Conservation (phyloP, 2,113 vertebrate genomes). For the Cairina moschata region DNA sequence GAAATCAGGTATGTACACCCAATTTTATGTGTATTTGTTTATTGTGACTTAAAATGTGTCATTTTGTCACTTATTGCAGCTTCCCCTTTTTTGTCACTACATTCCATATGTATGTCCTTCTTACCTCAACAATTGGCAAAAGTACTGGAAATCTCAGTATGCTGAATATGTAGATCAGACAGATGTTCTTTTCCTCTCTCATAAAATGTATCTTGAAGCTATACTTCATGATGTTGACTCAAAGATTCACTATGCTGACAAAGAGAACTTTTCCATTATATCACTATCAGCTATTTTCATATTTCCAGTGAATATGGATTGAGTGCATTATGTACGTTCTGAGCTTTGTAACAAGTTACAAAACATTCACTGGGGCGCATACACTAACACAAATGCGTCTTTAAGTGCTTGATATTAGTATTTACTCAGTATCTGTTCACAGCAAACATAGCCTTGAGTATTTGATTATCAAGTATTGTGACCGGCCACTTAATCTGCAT, state of each 20-base stretch:
- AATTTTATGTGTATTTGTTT: constrained; percentile 1
- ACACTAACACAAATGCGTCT: neutral
- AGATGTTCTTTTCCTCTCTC: neutral
- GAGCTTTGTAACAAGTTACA: constrained; percentile 12
- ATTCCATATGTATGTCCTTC: neutral
- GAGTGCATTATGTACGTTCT: constrained; percentile 10
- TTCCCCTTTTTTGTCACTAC: neutral
- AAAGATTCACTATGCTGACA: neutral
- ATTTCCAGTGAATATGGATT: neutral
- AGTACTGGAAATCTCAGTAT: neutral
- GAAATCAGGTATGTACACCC: constrained; percentile 59
- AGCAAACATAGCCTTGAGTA: neutral
- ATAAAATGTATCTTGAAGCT: neutral
- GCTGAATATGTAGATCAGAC: neutral
- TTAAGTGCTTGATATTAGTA: neutral
- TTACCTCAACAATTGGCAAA: neutral
- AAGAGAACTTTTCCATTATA: neutral
- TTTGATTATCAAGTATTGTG: constrained; percentile 55
- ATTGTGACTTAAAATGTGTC: neutral
- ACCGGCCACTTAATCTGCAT: constrained; percentile 56
- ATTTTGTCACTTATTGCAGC: neutral
- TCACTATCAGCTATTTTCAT: neutral
- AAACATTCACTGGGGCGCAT: neutral
- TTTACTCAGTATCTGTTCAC: constrained; percentile 31
- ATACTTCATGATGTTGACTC: neutral